A percentile compares a stretch with the other conserved stretches of the same genome.
These are phyloP conservation scores for Oryzaephilus surinamensis DNA, from an alignment of 1,140 invertebrate genomes.

Conservation along the genomic window DNA sequence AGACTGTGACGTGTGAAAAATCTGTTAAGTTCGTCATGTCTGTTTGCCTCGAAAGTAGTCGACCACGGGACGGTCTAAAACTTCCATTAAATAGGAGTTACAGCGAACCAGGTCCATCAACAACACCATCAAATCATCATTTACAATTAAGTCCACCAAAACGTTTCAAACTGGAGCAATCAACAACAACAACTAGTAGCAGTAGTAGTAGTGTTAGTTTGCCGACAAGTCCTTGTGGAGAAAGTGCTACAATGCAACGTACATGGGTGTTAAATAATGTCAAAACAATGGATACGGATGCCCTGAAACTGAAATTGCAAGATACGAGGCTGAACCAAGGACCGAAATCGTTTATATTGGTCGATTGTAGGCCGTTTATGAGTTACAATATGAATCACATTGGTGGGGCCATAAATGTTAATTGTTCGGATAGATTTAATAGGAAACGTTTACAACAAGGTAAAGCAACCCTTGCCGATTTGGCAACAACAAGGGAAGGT, in stretches of 20 bases:
- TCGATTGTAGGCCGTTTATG: conserved; percentile 65
- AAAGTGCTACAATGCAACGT: conserved; percentile 42
- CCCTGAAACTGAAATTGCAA: conserved; percentile 32
- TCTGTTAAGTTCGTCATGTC: conserved; percentile 34
- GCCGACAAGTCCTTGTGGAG: conserved; percentile 47
- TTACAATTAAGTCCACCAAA: conserved; percentile 35
- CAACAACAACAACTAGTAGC: no score
- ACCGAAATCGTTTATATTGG: conserved; percentile 39
- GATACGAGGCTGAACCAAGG: conserved; percentile 19
- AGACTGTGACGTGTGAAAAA: conserved; percentile 27
- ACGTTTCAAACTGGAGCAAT: conserved; percentile 49
- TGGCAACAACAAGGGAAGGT: conserved; percentile 50
- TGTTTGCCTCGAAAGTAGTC: conserved; percentile 41
- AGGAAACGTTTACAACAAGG: conserved; percentile 56
- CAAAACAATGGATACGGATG: conserved; percentile 31
- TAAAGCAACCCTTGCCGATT: conserved; percentile 53
- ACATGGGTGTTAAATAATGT: conserved; percentile 37
- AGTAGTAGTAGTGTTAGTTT: conserved; percentile 39
- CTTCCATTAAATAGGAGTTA: conserved; percentile 48
- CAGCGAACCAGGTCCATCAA: conserved; percentile 47
- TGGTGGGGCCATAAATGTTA: conserved; percentile 61
- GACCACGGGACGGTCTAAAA: conserved; percentile 45
- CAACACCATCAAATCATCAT: conserved; percentile 11
- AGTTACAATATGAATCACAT: conserved; percentile 63
- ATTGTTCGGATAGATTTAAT: conserved; percentile 64